Percentiles rank a stretch among this genome's conserved stretches.
Conservation (phyloP, 2,113 vertebrate genomes). For the Platichthys stellatus region DNA sequence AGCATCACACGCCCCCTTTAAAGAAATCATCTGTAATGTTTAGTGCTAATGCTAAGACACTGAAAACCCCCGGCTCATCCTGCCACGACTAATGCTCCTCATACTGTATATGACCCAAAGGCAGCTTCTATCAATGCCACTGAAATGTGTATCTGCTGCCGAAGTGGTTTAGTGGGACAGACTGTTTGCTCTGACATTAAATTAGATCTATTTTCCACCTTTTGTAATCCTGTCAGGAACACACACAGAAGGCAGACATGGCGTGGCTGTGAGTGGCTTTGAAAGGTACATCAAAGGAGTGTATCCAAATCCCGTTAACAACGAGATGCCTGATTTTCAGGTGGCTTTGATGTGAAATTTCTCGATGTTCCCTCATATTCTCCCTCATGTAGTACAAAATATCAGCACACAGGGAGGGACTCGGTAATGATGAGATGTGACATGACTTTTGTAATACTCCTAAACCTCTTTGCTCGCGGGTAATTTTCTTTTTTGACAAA, state of each 20-base stretch:
- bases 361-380: constrained; percentile 60
- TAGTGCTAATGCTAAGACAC: neutral
- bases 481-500: constrained; percentile 13
- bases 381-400: constrained; percentile 63
- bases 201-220: constrained; percentile 67
- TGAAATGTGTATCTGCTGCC: constrained; percentile 40
- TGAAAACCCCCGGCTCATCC: neutral
- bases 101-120: neutral
- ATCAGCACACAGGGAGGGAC: constrained; percentile 34
- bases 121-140: constrained; percentile 29
- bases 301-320: constrained; percentile 72
- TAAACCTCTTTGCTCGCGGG: constrained; percentile 14
- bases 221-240: constrained; percentile 48
- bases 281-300: constrained; percentile 81
- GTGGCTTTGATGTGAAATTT: constrained; percentile 79
- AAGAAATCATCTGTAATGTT: neutral
- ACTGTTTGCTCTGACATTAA: constrained; percentile 55
- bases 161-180: constrained; percentile 44
- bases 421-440: constrained; percentile 22
- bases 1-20: neutral
- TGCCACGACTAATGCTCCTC: neutral
- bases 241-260: constrained; percentile 43
- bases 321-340: constrained; percentile 63
- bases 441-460: constrained; percentile 34
- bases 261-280: constrained; percentile 68